These are phyloP conservation scores for Drosophila cognata DNA, from an alignment of 2,888 invertebrate species.

Conservation along the genomic window DNA sequence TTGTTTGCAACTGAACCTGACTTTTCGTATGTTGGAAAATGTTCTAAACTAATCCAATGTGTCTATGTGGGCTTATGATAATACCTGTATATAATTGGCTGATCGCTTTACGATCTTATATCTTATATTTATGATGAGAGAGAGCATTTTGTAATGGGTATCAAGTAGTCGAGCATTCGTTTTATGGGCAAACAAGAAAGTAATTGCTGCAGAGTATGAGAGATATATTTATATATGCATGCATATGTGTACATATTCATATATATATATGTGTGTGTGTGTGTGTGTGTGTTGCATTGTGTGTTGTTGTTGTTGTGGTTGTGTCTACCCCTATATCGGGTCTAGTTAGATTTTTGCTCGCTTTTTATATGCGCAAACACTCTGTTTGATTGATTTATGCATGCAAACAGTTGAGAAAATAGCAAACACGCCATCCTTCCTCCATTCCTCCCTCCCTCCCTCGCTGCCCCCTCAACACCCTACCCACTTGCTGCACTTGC, in stretches of 20 bases:
- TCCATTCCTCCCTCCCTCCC: too few relatives aligned
- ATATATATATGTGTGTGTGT: neutral
- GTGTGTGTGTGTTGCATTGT: neutral
- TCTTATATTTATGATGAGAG: neutral
- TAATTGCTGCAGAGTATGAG: neutral
- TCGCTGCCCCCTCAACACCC: too few relatives aligned
- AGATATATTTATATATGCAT: neutral
- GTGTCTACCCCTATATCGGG: conserved; percentile 41
- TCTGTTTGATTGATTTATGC: conserved; percentile 77
- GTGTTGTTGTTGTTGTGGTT: conserved; percentile 18
- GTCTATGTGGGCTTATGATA: neutral
- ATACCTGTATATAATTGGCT: neutral
- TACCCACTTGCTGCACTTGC: neutral
- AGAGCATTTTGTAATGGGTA: neutral
- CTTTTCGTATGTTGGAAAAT: too few relatives aligned
- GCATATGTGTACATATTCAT: neutral
- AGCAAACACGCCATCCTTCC: neutral
- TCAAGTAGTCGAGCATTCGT: neutral
- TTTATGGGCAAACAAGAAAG: neutral
- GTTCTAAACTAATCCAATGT: neutral
- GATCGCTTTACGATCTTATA: neutral
- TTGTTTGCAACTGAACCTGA: neutral
- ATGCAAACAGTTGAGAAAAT: conserved; percentile 47
- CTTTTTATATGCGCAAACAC: conserved; percentile 62
- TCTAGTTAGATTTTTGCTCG: conserved; percentile 29